phyloP scores from a whole-genome alignment of 37 sponge, comb jelly and placozoan species.

The Beroe ovata region DNA sequence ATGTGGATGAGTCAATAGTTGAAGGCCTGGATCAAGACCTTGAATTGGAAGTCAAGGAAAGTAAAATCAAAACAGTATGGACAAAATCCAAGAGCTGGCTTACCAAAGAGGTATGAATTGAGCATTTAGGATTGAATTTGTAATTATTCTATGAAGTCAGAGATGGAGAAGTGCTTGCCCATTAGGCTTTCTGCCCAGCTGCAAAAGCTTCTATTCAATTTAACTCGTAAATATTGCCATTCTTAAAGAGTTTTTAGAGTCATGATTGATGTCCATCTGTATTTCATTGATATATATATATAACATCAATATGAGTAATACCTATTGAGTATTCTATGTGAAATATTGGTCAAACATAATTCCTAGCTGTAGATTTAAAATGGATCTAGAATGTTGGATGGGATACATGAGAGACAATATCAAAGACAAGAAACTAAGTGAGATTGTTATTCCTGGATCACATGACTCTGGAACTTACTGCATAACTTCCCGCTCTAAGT shows the following conservation, averaged over 20 bases:
- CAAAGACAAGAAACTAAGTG: constrained; percentile 38
- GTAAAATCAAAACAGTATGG: not conserved
- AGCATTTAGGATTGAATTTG: not conserved
- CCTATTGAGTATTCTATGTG: too few relatives aligned
- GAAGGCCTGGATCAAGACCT: not conserved
- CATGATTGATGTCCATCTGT: too few relatives aligned
- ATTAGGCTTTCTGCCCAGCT: too few relatives aligned
- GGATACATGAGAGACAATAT: not conserved
- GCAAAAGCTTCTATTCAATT: too few relatives aligned
- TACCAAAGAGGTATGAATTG: not conserved
- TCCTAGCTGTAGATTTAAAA: too few relatives aligned
- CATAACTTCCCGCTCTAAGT: constrained; percentile 2
- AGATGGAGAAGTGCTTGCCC: too few relatives aligned
- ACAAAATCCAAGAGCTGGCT: constrained; percentile 15
- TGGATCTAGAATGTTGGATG: constrained; percentile 64
- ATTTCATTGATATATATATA: too few relatives aligned
- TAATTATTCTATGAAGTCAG: too few relatives aligned
- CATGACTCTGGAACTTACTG: constrained; percentile 67
- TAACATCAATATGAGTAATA: too few relatives aligned
- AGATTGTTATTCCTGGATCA: constrained; percentile 51
- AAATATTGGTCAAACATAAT: too few relatives aligned
- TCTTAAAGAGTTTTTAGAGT: too few relatives aligned
- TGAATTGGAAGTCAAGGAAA: constrained; percentile 39
- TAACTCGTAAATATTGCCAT: too few relatives aligned
- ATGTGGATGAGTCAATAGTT: constrained; percentile 47